Percentiles rank a stretch among this genome's conserved stretches.
These are phyloP conservation scores for Oscheius sp. DNA, from an alignment of 2,888 invertebrate species.

Conservation along the genomic window DNA sequence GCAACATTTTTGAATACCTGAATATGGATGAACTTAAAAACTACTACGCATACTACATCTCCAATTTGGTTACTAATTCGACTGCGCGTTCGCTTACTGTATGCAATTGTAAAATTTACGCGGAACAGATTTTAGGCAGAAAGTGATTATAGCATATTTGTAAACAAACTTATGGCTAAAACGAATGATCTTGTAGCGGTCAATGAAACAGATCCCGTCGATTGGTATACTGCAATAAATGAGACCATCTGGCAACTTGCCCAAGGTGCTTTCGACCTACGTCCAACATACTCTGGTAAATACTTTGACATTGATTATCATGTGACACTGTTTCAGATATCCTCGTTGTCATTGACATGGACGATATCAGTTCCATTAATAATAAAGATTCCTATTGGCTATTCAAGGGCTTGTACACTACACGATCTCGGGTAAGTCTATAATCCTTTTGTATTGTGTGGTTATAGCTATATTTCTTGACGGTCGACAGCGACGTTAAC, in stretches of 20 bases:
- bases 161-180: background rate
- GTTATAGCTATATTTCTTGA: slow-evolving; percentile 7
- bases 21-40: background rate
- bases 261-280: background rate
- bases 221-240: background rate
- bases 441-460: too few species aligned
- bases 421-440: slow-evolving; percentile 8
- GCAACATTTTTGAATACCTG: slow-evolving; percentile 14
- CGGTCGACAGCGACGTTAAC: background rate
- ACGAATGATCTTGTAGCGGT: background rate
- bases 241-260: too few species aligned
- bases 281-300: background rate
- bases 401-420: background rate
- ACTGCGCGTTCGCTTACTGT: background rate
- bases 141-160: background rate
- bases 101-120: too few species aligned
- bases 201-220: background rate
- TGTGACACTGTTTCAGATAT: slow-evolving; percentile 1
- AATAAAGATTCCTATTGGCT: background rate
- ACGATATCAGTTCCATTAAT: background rate
- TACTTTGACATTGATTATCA: too few species aligned
- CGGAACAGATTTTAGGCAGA: too few species aligned
- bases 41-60: background rate
- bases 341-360: slow-evolving; percentile 16
- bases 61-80: background rate